A percentile compares a stretch with the other conserved stretches of the same genome.
phyloP scores from a whole-genome alignment of 37 sponge, comb jelly and placozoan species.

The Dysidea cf. avara region DNA sequence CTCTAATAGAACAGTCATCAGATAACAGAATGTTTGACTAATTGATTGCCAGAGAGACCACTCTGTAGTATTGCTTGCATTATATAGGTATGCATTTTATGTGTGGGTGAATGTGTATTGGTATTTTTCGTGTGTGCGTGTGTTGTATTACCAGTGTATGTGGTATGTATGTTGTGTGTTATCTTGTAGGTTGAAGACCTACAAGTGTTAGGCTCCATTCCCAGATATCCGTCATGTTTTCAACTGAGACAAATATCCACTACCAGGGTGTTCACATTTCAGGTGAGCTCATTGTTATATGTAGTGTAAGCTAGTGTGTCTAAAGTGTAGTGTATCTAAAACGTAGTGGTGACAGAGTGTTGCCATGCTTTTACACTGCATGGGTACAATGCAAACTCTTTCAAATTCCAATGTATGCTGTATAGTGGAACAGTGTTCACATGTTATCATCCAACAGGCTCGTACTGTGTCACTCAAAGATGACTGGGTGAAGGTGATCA shows the following conservation, averaged over 20 bases:
- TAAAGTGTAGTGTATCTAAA: no score
- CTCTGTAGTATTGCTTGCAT: no score
- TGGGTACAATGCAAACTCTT: no score
- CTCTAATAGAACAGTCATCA: no score
- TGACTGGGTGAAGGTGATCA: slow-evolving; percentile 57
- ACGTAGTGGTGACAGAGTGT: no score
- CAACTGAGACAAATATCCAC: slow-evolving; percentile 68
- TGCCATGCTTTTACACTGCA: background rate
- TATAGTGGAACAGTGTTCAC: background rate
- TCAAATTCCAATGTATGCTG: no score
- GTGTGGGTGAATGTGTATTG: no score
- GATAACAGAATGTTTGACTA: no score
- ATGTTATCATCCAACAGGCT: slow-evolving; percentile 21
- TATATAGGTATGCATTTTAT: no score
- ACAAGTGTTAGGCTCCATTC: slow-evolving; percentile 60
- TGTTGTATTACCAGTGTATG: background rate
- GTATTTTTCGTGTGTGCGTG: background rate
- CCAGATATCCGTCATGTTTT: slow-evolving; percentile 46
- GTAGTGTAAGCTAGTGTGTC: no score
- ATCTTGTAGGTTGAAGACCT: slow-evolving; percentile 50
- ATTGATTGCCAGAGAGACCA: no score
- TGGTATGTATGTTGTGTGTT: background rate
- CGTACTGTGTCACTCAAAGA: slow-evolving; percentile 20
- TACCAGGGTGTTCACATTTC: slow-evolving; percentile 42
- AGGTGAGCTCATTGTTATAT: slow-evolving; percentile 26